phyloP scores from a whole-genome alignment of 2,797 vertebrate species.

The Psittacula derbiana region DNA sequence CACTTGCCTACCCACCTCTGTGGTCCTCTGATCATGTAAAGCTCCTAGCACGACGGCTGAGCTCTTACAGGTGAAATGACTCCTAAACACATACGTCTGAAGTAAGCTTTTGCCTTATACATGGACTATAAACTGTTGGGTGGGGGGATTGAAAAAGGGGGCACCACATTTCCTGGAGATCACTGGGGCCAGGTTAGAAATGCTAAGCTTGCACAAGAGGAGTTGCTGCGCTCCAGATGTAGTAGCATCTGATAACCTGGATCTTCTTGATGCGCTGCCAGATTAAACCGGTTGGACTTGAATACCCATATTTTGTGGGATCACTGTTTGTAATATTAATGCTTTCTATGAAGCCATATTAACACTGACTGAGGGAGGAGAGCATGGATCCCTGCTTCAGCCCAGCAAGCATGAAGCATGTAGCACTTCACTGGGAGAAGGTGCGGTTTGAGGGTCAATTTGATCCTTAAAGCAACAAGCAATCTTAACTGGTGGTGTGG shows the following conservation, averaged over 20 bases:
- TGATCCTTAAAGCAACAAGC: background rate
- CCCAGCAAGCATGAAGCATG: background rate
- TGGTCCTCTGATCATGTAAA: background rate
- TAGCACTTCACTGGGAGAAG: background rate
- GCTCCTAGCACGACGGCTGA: background rate
- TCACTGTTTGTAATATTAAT: background rate
- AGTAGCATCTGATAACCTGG: background rate
- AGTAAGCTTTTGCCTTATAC: background rate
- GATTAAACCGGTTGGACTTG: background rate
- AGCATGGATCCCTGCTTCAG: background rate
- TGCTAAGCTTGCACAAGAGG: accelerated
- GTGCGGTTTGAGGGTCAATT: background rate
- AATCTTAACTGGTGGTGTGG: too few relatives aligned
- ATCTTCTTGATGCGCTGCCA: background rate
- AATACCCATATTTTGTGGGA: background rate
- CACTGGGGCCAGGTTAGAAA: accelerated
- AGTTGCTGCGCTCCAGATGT: background rate
- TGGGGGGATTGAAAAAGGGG: background rate
- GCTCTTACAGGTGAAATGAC: background rate
- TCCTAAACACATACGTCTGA: background rate
- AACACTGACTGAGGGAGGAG: background rate
- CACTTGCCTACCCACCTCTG: accelerated
- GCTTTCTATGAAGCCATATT: background rate
- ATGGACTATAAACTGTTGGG: background rate
- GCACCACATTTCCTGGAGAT: background rate